Conservation (phyloP, 23 tunicate genomes). For the Diplosoma virens region DNA sequence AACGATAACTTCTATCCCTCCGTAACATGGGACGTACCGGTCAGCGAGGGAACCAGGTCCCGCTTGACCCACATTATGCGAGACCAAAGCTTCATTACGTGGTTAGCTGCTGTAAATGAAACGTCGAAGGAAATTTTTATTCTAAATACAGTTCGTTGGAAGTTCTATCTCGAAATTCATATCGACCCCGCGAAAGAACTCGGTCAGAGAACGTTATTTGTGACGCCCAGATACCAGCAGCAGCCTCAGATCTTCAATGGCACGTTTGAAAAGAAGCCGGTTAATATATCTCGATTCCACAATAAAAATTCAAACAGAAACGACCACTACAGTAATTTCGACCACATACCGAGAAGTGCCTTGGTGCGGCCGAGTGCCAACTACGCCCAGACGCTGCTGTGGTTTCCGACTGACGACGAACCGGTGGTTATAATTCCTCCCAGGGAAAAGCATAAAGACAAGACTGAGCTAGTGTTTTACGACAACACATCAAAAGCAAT, state of each 20-base stretch:
- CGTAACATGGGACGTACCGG: constrained; percentile 99
- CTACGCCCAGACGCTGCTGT: constrained; percentile 90
- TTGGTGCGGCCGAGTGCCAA: constrained; percentile 94
- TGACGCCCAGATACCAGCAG: constrained; percentile 68
- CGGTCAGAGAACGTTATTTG: constrained; percentile 61
- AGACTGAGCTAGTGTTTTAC: constrained; percentile 71
- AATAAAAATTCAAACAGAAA: constrained; percentile 24
- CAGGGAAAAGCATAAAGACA: constrained; percentile 86
- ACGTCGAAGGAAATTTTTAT: constrained; percentile 87
- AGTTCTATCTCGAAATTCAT: constrained; percentile 89
- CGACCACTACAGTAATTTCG: constrained; percentile 55
- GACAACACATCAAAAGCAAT: not conserved
- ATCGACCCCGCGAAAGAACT: constrained; percentile 90
- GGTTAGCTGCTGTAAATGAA: constrained; percentile 99
- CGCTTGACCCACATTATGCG: constrained; percentile 86
- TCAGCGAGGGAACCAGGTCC: constrained; percentile 90
- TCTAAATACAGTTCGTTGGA: constrained; percentile 94
- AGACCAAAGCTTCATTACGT: constrained; percentile 94
- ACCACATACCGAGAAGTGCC: constrained; percentile 87
- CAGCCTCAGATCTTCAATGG: constrained; percentile 67
- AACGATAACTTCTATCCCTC: constrained; percentile 99
- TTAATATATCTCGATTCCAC: not conserved
- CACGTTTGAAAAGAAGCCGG: constrained; percentile 17
- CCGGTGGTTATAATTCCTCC: constrained; percentile 85
- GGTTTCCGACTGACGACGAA: constrained; percentile 72